phyloP scores from a whole-genome alignment of 2,797 vertebrate species.

The Anableps anableps region DNA sequence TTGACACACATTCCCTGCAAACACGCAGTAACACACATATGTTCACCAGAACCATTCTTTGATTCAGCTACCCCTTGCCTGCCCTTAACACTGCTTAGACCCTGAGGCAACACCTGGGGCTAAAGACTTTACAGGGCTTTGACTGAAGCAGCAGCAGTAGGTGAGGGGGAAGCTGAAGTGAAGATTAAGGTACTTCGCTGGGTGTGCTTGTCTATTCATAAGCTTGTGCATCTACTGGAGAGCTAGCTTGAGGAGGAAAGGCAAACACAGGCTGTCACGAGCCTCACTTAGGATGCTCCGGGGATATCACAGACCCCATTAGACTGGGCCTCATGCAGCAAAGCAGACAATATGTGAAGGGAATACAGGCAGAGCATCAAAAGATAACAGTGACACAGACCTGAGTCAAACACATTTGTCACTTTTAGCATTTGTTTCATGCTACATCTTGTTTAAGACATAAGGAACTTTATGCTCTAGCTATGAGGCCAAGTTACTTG shows the following conservation, averaged over 20 bases:
- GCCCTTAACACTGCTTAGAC: slow-evolving; percentile 45
- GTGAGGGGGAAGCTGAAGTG: slow-evolving; percentile 28
- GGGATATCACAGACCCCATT: slow-evolving; percentile 63
- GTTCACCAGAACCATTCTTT: slow-evolving; percentile 54
- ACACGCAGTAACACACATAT: slow-evolving; percentile 52
- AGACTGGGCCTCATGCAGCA: slow-evolving; percentile 38
- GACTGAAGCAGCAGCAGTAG: slow-evolving; percentile 48
- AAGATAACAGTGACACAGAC: slow-evolving; percentile 24
- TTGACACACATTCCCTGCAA: slow-evolving; percentile 25
- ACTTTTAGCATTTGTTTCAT: slow-evolving; percentile 36
- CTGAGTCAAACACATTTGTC: slow-evolving; percentile 33
- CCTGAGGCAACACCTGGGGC: slow-evolving; percentile 68
- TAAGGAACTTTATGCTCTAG: slow-evolving; percentile 11
- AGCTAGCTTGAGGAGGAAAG: slow-evolving; percentile 31
- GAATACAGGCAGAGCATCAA: slow-evolving; percentile 44
- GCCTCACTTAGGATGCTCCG: slow-evolving; percentile 52
- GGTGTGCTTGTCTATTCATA: slow-evolving; percentile 26
- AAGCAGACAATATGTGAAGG: slow-evolving; percentile 45
- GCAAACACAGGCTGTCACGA: slow-evolving; percentile 55
- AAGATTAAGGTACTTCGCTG: slow-evolving; percentile 47
- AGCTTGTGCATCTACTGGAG: slow-evolving; percentile 8
- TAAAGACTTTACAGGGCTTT: slow-evolving; percentile 61
- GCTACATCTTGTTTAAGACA: slow-evolving; percentile 15
- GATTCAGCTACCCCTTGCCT: slow-evolving; percentile 46
- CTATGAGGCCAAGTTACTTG: slow-evolving; percentile 21